Base-by-base conservation (phyloP, 2,888 invertebrate species). In the Atherix ibis region DNA sequence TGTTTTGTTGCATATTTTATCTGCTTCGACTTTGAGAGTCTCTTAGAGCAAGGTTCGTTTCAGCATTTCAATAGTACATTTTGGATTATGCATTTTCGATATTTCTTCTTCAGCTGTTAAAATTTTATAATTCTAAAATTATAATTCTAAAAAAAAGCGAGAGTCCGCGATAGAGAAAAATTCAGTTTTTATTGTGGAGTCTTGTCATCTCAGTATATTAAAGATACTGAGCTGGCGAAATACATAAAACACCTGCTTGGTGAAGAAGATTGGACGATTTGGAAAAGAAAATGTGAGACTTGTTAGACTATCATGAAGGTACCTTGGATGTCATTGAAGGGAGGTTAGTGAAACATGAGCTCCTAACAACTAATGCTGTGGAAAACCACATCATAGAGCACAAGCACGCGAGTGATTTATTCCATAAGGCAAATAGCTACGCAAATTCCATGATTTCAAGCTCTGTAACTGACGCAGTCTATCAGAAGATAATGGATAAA, bases 401-500 rank as follows among this genome's bases (percentile, higher is more conserved):
- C 32, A 45, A 43, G 28, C 13, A 35, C 32, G 8, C 37, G 16
- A 32, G 28, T 31, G 43, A 48, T 41, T 35, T 44, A 16, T 49
- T 40, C 32, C 43, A 48, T 27, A 53, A 50, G 39, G 50, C 52
- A 28, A 54, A 52, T 31, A 52, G 50, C 40, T 51, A 50, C 35
- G 49, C 51, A 4, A 54, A 52, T 29, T 48, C 51, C 1, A 49
- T 51, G 49, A 51, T 54, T 22, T 39, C 47, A 17, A 50, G 44
- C 41, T 32, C 48, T 32, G 42, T 52, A 3, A 48, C 46, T 16
- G 51, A 52, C 38, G 36, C 40, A 9, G 48, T 53, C 2, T 43
- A 53, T 41, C 47, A 51, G 26, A 54, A 54, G 36, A 50, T 52
- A 19, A 51, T 53, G 51, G 52, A 52, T 35, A 48, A 46, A 45